These are phyloP conservation scores for Pyrgilauda ruficollis DNA, from an alignment of 2,113 vertebrate species.

Conservation along the genomic window DNA sequence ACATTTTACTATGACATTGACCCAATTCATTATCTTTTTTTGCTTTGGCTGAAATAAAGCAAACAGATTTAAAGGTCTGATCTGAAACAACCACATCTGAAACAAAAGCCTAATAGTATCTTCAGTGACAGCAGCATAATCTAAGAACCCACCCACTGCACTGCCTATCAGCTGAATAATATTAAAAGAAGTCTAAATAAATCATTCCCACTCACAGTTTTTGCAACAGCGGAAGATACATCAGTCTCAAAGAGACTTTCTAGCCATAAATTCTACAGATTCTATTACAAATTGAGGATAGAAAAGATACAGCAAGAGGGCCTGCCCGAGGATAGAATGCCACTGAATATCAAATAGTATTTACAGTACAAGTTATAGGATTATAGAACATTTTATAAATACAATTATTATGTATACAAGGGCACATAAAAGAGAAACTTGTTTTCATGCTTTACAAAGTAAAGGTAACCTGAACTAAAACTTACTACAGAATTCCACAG, in stretches of 20 bases:
- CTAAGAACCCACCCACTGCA: slow-evolving; percentile 61
- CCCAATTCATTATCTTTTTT: slow-evolving; percentile 52
- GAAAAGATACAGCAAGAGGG: slow-evolving; percentile 77
- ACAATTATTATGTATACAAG: slow-evolving; percentile 85
- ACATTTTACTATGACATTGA: slow-evolving; percentile 55
- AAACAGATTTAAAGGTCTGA: slow-evolving; percentile 57
- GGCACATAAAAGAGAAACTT: slow-evolving; percentile 41
- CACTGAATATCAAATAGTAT: slow-evolving; percentile 74
- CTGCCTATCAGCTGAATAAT: slow-evolving; percentile 56
- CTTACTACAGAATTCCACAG: slow-evolving; percentile 33
- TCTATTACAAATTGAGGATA: slow-evolving; percentile 68
- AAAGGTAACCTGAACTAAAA: slow-evolving; percentile 53
- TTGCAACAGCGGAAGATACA: slow-evolving; percentile 66
- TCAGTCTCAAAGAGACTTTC: slow-evolving; percentile 65
- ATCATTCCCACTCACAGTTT: slow-evolving; percentile 72
- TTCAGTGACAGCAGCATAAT: slow-evolving; percentile 67
- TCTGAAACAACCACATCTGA: slow-evolving; percentile 50
- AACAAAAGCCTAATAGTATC: slow-evolving; percentile 53
- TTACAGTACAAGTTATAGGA: slow-evolving; percentile 76
- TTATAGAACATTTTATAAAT: slow-evolving; percentile 93
- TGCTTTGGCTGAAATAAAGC: slow-evolving; percentile 69
- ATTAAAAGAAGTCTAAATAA: slow-evolving; percentile 66
- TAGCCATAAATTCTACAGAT: slow-evolving; percentile 70
- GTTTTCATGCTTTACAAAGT: slow-evolving; percentile 48
- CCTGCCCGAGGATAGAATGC: slow-evolving; percentile 77